Percentiles rank a stretch among this genome's conserved stretches.
phyloP scores from a whole-genome alignment of 2,113 vertebrate species.

The Chaetodon trifascialis region DNA sequence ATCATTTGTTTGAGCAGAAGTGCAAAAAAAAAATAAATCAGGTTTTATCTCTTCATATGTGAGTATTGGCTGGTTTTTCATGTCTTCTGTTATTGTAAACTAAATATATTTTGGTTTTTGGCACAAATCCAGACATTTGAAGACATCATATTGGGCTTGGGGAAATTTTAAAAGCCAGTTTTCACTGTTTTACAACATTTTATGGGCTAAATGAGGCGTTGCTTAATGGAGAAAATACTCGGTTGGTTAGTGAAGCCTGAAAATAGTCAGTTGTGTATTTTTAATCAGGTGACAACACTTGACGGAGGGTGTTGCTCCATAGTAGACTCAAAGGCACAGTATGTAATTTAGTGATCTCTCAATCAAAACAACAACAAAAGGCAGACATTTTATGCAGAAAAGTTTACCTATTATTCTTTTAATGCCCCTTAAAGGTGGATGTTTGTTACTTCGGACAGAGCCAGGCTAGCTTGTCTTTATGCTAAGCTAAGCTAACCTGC shows the following conservation, averaged over 20 bases:
- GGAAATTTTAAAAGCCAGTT: background rate
- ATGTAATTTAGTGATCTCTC: too few species aligned
- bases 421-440: too few species aligned
- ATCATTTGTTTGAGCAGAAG: background rate
- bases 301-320: background rate
- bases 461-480: too few species aligned
- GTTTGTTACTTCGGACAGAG: too few species aligned
- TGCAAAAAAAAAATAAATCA: background rate
- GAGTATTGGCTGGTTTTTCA: background rate
- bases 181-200: background rate
- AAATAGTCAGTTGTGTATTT: background rate
- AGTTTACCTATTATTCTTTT: too few species aligned
- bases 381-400: too few species aligned
- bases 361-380: too few species aligned
- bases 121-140: background rate
- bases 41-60: background rate
- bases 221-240: background rate
- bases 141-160: background rate
- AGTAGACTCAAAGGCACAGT: too few species aligned
- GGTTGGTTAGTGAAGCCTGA: background rate
- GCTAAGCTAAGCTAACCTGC: too few species aligned
- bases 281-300: background rate
- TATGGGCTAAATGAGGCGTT: background rate
- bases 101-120: background rate
- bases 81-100: background rate